These are phyloP conservation scores for Drosophila atroscutellata DNA, from an alignment of 2,888 invertebrate species.

Conservation along the genomic window DNA sequence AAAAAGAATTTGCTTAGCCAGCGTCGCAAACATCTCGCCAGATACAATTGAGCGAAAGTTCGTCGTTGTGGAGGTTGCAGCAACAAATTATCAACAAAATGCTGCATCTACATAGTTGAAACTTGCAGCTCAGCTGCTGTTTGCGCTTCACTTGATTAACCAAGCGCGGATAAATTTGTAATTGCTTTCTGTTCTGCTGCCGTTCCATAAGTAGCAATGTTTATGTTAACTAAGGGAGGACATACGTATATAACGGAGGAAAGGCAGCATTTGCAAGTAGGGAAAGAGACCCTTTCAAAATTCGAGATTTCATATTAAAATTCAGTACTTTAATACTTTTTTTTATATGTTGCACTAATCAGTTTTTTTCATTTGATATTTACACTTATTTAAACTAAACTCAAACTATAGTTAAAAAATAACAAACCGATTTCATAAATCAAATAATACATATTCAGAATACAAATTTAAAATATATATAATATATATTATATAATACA, in stretches of 20 bases:
- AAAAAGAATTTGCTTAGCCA: conserved; percentile 12
- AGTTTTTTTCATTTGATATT: background rate
- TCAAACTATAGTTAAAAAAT: background rate
- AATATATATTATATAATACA: no score
- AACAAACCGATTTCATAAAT: background rate
- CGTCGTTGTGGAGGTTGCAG: conserved; percentile 13
- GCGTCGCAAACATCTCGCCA: conserved; percentile 20
- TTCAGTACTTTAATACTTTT: background rate
- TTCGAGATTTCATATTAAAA: background rate
- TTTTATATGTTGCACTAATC: background rate
- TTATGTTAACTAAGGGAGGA: background rate
- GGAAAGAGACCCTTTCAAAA: background rate
- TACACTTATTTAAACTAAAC: background rate
- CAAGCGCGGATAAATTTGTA: conserved; percentile 81
- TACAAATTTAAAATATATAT: no score
- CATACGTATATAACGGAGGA: background rate
- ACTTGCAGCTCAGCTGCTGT: background rate
- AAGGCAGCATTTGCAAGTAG: background rate
- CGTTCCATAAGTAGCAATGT: background rate
- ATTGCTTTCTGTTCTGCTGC: conserved; percentile 60
- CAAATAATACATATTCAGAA: no score
- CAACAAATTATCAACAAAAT: conserved; percentile 10
- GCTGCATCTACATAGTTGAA: conserved; percentile 1
- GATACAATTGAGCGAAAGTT: conserved; percentile 61
- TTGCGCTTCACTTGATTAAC: conserved; percentile 71